Base-by-base conservation (phyloP, 1,140 invertebrate species). In the Cydia amplana region DNA sequence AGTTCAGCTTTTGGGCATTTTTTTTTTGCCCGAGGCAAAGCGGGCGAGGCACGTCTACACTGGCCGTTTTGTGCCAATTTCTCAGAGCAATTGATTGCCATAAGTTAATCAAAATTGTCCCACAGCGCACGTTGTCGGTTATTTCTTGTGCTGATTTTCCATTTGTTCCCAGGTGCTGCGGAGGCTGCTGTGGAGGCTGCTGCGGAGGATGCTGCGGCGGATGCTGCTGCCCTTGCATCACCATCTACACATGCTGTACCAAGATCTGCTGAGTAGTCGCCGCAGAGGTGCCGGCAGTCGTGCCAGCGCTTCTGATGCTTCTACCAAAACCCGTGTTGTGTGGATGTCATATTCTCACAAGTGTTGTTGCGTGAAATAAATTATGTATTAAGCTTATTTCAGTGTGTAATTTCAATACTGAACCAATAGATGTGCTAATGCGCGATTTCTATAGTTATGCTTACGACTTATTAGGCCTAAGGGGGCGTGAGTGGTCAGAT, bases 231-330 rank as follows among this genome's bases (percentile, higher is more conserved):
- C 87, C 87, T 0, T 82, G 79, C 77, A 90, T 90, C 55, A 90
- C 88, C 12, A 91, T 91, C 73, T 90, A 90, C 82, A 90, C 87
- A 20, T 91, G 90, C 77, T 91, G 87, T 78, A 91, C 90, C 63
- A 91, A 91, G 87, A 90, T 91, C 46, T 91, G 90, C 78, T 91
- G 86, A 78, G 25, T 9, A 63, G n/a, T 6, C 14, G 28, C 16
- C 7, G 73, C n/a, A 64, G 73, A 14, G n/a, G 46, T 73, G 49
- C n/a, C 49, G 20, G 49, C 72, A 28, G 25, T 23, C 18, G 2
- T 16, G 72, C 16, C 64, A 7, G 18, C 64, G 28, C 25, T 32
- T 28, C 28, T 67, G 65, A n/a, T 1, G 28, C 32, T 40, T 40
- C 65, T 70, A 36, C 36, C 16, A 7, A 55, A 18, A 20, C 55